A percentile compares a stretch with the other conserved stretches of the same genome.
Conservation (phyloP, 1,140 invertebrate species). For the Chionoecetes opilio region DNA sequence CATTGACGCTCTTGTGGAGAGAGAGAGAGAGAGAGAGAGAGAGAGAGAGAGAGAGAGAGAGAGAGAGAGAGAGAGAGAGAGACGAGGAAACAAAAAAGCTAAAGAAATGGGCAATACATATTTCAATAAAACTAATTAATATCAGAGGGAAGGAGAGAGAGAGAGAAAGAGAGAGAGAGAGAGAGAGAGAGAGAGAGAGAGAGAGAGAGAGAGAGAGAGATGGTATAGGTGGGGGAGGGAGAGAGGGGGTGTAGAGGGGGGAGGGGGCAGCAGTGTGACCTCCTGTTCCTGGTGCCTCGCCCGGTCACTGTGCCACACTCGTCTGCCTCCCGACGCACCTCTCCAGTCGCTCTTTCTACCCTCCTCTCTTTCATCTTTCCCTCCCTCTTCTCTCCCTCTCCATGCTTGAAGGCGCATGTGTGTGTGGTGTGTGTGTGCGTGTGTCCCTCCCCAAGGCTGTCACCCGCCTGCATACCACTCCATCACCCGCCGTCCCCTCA, state of each 20-base stretch:
- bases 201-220: not conserved
- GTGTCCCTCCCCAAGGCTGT: not conserved
- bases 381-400: not conserved
- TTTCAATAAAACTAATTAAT: no score
- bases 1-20: no score
- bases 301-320: constrained; percentile 12
- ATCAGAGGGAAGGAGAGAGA: not conserved
- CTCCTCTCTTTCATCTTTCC: not conserved
- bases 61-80: no score
- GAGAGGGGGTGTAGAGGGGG: no score
- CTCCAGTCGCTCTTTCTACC: not conserved
- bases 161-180: constrained; percentile 4
- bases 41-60: no score
- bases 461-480: not conserved
- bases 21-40: no score
- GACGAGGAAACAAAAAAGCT: no score
- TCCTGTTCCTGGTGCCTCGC: not conserved
- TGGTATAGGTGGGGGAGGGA: not conserved
- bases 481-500: not conserved
- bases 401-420: not conserved
- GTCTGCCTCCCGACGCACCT: not conserved
- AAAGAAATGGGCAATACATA: no score
- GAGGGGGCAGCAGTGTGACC: not conserved
- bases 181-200: constrained; percentile 27
- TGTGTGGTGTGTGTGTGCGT: not conserved